Percentiles rank a stretch among this genome's conserved stretches.
phyloP scores from a whole-genome alignment of 2,113 vertebrate genomes.

The Rhinoptilus africanus region DNA sequence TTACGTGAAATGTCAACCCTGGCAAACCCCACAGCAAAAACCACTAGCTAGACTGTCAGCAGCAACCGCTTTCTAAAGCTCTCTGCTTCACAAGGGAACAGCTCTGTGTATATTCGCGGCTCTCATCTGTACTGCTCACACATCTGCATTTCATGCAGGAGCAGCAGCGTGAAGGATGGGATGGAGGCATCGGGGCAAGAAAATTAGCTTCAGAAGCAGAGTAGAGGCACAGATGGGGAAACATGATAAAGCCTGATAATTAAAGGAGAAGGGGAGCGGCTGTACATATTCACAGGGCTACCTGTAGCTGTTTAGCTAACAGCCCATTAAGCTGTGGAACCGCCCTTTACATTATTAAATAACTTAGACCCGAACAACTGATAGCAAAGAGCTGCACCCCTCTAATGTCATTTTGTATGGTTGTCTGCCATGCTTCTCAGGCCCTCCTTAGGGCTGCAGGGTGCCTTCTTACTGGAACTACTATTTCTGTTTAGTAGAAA shows the following conservation, averaged over 20 bases:
- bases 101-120: background rate
- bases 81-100: background rate
- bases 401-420: background rate
- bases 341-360: slow-evolving; percentile 27
- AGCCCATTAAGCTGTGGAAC: slow-evolving; percentile 23
- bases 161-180: background rate
- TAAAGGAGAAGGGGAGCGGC: slow-evolving; percentile 39
- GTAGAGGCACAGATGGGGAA: background rate
- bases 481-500: background rate
- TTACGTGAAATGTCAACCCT: background rate
- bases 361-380: background rate
- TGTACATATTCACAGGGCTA: background rate
- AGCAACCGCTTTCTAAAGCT: background rate
- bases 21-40: background rate
- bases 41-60: background rate
- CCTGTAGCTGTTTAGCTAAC: background rate
- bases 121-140: background rate
- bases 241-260: slow-evolving; percentile 20
- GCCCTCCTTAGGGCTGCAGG: background rate
- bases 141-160: background rate
- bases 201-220: slow-evolving; percentile 12
- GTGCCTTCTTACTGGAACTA: background rate
- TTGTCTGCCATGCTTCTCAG: background rate
- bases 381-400: background rate
- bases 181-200: background rate